Evolutionary conservation across 2,888 invertebrate genomes (phyloP).

Genomic region (Pachliopta kotzebuea): DNA sequence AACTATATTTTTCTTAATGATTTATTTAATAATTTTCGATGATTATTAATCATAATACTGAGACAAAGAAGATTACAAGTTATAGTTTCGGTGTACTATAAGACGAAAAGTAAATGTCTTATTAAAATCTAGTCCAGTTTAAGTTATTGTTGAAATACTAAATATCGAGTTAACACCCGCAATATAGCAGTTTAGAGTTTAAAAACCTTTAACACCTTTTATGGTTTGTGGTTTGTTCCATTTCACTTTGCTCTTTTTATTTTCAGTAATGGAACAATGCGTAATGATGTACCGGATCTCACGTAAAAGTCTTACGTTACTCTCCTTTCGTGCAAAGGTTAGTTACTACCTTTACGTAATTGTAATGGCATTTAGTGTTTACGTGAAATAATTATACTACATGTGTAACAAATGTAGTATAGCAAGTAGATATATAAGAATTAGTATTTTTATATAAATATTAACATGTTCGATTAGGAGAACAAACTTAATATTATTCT

Average conservation of each 20-base stretch:
- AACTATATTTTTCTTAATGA: too few species aligned
- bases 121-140: too few species aligned
- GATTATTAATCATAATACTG: too few species aligned
- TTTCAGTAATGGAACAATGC: neutral
- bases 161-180: too few species aligned
- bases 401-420: neutral
- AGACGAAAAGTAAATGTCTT: too few species aligned
- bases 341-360: neutral
- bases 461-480: neutral
- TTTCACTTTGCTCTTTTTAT: neutral
- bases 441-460: neutral
- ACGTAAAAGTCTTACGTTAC: neutral
- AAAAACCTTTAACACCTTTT: too few species aligned
- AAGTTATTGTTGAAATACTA: too few species aligned
- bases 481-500: neutral
- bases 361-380: neutral
- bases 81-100: too few species aligned
- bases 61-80: too few species aligned
- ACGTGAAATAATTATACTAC: neutral
- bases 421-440: neutral
- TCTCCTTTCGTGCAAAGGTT: neutral
- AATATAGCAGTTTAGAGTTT: too few species aligned
- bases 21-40: too few species aligned
- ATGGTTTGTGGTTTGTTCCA: neutral
- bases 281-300: neutral